These are phyloP conservation scores for Aphelenchoides besseyi DNA, from an alignment of 1,140 invertebrate genomes.

Conservation along the genomic window DNA sequence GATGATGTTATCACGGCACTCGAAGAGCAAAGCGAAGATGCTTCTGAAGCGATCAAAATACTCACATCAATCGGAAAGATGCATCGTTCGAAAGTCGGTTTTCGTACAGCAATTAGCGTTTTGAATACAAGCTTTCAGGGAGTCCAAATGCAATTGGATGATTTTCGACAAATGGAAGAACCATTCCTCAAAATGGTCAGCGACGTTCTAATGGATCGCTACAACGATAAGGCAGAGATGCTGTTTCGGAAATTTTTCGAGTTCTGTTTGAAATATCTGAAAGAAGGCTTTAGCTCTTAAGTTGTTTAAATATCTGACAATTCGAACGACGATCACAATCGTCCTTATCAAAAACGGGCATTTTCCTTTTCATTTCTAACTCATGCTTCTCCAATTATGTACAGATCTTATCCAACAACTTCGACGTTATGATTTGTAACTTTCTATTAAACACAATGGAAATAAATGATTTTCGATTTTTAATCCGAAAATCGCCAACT, in stretches of 20 bases:
- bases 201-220: constrained; percentile 50
- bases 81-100: constrained; percentile 43
- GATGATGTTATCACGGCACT: constrained; percentile 49
- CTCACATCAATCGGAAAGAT: constrained; percentile 44
- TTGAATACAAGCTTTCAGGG: constrained; percentile 30
- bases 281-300: constrained; percentile 49
- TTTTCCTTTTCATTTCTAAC: background rate
- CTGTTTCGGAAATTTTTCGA: constrained; percentile 53
- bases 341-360: background rate
- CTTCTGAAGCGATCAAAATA: constrained; percentile 36
- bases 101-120: background rate
- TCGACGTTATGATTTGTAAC: no score
- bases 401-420: no score
- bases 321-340: no score
- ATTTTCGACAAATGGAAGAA: constrained; percentile 48
- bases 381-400: no score
- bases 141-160: constrained; percentile 42
- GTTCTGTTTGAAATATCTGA: constrained; percentile 51
- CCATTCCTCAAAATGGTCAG: constrained; percentile 41
- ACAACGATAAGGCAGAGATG: constrained; percentile 54
- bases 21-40: constrained; percentile 46
- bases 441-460: no score
- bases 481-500: no score
- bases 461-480: no score
- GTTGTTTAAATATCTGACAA: no score